Evolutionary conservation across 2,797 vertebrate species (phyloP), one percentile per base, ranked within the genome.

Genomic region (Tamandua tetradactyla): DNA sequence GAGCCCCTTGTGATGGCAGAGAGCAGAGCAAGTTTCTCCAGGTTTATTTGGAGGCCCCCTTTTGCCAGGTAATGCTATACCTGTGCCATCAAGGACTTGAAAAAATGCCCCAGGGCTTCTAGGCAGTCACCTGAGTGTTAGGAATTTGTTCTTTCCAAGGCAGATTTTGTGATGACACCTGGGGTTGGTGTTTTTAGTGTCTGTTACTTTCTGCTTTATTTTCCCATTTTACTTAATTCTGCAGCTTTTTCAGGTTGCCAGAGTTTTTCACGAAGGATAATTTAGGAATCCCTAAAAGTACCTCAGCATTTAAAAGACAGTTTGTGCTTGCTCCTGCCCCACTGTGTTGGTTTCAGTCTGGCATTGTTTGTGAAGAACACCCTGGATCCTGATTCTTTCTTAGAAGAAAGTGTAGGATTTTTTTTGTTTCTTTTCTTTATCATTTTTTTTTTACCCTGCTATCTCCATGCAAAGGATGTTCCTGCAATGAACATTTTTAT

Each of bases 171-270:
- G 76, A 78, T 82, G 40, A 2, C 32, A 49, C 85, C 79, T 84
- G 44, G 84, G 78, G 42, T 92, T 35, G n/a, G 14, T 68, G 32
- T 90, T 84, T 52, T 80, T 42, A 30, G 59, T 30, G 93, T 95
- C 35, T 23, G 8, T 91, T 88, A 20, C 68, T 57, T 37, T 86
- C 76, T 40, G 18, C 61, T 49, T 52, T 69, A n/a, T 30, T 84
- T 47, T 76, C 87, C 35, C 15, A 5, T 88, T 47, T 42, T 40
- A 13, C 82, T 84, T 27, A 47, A 52, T 78, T 76, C n/a, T 0
- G 14, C 30, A 13, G 32, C 75, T 49, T 52, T 79, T 86, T 25
- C 7, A 3, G 18, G 22, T 40, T 78, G 69, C 82, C 61, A 42
- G 0, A 0, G 20, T 80, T 57, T 35, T 37, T 79, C n/a, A 37